A percentile compares a stretch with the other conserved stretches of the same genome.
These are phyloP conservation scores for Hydrozoanthus tunicans DNA, from an alignment of 64 coral and sea anemone genomes.

Conservation along the genomic window DNA sequence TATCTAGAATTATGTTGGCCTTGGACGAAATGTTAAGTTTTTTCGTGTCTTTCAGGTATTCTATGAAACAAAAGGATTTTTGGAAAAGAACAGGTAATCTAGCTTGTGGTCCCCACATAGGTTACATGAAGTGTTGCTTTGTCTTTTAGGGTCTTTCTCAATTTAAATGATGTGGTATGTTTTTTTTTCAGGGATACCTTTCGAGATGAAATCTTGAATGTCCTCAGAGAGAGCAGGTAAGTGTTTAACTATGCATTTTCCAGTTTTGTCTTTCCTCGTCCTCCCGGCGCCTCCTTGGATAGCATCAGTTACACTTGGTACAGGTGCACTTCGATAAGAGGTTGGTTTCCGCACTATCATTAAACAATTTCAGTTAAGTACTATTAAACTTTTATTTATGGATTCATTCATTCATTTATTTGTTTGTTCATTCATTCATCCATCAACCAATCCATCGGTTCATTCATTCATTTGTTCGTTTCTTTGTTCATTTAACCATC, in stretches of 20 bases:
- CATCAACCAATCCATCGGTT: too few species aligned
- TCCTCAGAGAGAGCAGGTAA: conserved; percentile 92
- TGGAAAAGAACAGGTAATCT: conserved; percentile 96
- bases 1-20: too few species aligned
- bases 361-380: too few species aligned
- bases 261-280: neutral
- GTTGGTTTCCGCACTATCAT: too few species aligned
- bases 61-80: conserved; percentile 90
- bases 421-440: too few species aligned
- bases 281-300: too few species aligned
- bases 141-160: neutral
- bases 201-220: conserved; percentile 91
- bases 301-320: too few species aligned
- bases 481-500: too few species aligned
- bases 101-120: neutral
- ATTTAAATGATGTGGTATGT: neutral
- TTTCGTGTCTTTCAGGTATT: conserved; percentile 63
- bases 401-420: too few species aligned
- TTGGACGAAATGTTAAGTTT: neutral
- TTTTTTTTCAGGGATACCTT: conserved; percentile 79
- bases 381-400: too few species aligned
- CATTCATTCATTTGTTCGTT: too few species aligned
- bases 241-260: neutral
- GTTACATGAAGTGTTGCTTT: neutral
- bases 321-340: too few species aligned